A percentile compares a stretch with the other conserved stretches of the same genome.
phyloP scores from a whole-genome alignment of 2,888 invertebrate genomes.

The Girardia tigrina region DNA sequence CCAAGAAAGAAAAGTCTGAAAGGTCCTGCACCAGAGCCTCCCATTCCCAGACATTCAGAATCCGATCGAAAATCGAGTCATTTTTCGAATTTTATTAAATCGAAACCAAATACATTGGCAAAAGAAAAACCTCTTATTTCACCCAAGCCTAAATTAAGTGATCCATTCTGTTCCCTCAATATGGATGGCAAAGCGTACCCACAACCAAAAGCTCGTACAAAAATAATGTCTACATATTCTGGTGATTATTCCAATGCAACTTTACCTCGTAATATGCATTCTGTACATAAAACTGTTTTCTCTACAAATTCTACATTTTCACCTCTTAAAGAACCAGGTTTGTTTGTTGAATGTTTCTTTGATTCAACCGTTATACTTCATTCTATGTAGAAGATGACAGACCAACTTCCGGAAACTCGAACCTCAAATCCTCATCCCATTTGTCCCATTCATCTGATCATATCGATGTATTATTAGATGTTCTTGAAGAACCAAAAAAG shows the following conservation, averaged over 20 bases:
- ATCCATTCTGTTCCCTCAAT: neutral
- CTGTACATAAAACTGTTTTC: neutral
- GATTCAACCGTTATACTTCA: no score
- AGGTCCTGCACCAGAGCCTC: constrained; percentile 9
- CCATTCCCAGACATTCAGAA: neutral
- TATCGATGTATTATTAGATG: constrained; percentile 34
- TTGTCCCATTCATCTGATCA: constrained; percentile 32
- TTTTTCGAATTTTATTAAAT: neutral
- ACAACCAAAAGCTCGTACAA: neutral
- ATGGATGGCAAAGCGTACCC: neutral
- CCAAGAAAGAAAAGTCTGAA: neutral
- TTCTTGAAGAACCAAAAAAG: constrained; percentile 28
- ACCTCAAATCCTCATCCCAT: neutral
- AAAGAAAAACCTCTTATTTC: constrained; percentile 11
- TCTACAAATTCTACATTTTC: neutral
- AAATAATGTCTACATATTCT: neutral
- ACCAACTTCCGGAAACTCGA: neutral
- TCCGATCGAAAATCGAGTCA: neutral
- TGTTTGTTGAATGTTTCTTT: no score
- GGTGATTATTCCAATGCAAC: constrained; percentile 11
- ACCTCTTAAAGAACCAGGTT: neutral
- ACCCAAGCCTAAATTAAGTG: neutral
- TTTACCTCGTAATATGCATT: neutral
- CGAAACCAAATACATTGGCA: neutral
- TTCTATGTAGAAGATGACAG: neutral